Evolutionary conservation across 2,888 invertebrate species (phyloP).

Genomic region (Pheosia gnoma): DNA sequence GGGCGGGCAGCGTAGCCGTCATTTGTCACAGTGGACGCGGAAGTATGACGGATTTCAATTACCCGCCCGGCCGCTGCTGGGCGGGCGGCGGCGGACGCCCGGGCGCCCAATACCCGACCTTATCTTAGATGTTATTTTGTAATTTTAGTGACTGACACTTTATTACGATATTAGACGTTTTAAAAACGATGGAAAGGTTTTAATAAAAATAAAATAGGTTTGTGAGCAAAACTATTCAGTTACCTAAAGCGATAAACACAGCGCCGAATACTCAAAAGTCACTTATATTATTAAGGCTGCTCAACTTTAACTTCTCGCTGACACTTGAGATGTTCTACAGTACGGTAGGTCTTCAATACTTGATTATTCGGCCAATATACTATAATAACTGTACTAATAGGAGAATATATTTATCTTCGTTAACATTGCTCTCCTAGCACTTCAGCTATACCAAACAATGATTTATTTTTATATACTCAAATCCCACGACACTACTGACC

Average conservation of each 20-base stretch:
- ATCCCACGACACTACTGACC: slow-evolving; percentile 11
- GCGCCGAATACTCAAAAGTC: too few relatives aligned
- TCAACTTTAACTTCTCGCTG: too few relatives aligned
- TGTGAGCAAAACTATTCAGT: too few relatives aligned
- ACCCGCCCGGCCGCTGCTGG: slow-evolving; percentile 30
- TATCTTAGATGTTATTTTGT: slow-evolving; percentile 46
- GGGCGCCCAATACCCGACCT: slow-evolving; percentile 25
- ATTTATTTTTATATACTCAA: neutral
- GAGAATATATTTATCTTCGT: too few relatives aligned
- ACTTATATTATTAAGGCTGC: too few relatives aligned
- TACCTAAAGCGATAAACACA: too few relatives aligned
- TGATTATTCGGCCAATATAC: too few relatives aligned
- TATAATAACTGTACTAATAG: too few relatives aligned
- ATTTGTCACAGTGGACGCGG: slow-evolving; percentile 62
- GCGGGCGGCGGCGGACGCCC: slow-evolving; percentile 19
- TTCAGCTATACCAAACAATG: too few relatives aligned
- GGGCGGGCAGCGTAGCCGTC: slow-evolving; percentile 40
- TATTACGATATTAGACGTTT: slow-evolving; percentile 18
- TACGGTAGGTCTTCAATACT: too few relatives aligned
- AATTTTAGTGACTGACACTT: slow-evolving; percentile 50
- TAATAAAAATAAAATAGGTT: neutral
- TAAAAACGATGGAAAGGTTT: neutral
- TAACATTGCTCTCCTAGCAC: too few relatives aligned
- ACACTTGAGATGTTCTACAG: too few relatives aligned
- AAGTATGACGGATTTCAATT: slow-evolving; percentile 71